Evolutionary conservation across 1,140 invertebrate genomes (phyloP), one percentile per base, ranked within the genome.

Genomic region (Papilio glaucus): DNA sequence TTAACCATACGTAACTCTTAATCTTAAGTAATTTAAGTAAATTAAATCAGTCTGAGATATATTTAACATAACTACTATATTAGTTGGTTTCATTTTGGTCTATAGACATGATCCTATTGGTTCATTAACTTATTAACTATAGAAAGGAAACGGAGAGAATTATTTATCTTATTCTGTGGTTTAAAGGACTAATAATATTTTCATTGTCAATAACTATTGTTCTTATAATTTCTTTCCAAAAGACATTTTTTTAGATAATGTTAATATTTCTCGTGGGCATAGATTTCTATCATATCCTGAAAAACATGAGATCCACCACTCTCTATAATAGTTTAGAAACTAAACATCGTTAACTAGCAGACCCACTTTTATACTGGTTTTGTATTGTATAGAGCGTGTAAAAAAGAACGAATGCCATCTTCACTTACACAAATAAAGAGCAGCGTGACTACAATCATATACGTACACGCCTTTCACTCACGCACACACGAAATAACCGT

Each of bases 301-400:
- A 85, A 87, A 82, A 74, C 85, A 86, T 88, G 73, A 78, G 85
- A 84, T 85, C 37, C 74, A 67, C 53, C 42, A 71, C 15, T 73
- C 70, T 69, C 74, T 72, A 73, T 71, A 37, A 75, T 75, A 70
- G 29, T 79, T 82, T 86, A 88, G 85, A 87, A 89, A 91, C 88
- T 91, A 91, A 88, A 61, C 74, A 71, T 37, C 69, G 69, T 57
- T 72, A 67, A 81, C 79, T 75, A 57, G 80, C 69, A 80, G 75
- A 83, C 83, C 81, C 77, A 88, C 85, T 87, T 90, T 86, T 91
- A 92, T 92, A 92, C 85, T 84, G 80, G 80, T 83, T 85, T 82
- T 83, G 78, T 85, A 87, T 86, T 82, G 74, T 75, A 81, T 78
- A 80, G 75, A 77, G 57, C 79, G 68, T 63, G 76, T 75, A 85